phyloP scores from a whole-genome alignment of 2,888 invertebrate species.

The Athetis lepigone region DNA sequence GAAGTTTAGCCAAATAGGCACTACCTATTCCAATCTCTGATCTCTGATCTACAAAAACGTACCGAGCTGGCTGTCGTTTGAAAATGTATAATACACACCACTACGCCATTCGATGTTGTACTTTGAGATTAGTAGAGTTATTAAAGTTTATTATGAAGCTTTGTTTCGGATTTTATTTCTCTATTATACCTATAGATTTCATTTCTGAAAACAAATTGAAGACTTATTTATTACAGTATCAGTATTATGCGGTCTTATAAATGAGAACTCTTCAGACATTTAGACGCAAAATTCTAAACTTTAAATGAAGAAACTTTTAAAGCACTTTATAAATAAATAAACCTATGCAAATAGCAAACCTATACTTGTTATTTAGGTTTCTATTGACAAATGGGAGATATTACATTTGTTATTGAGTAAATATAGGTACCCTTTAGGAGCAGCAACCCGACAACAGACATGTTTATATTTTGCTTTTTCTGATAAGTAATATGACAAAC shows the following conservation, averaged over 20 bases:
- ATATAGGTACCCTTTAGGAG: too few species aligned
- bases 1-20: too few species aligned
- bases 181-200: too few species aligned
- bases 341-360: too few species aligned
- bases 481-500: too few species aligned
- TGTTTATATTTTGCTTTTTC: too few species aligned
- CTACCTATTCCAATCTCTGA: too few species aligned
- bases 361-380: too few species aligned
- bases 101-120: conserved; percentile 54
- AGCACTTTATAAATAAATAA: too few species aligned
- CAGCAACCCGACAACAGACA: too few species aligned
- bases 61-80: background rate
- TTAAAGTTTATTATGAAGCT: conserved; percentile 52
- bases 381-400: too few species aligned
- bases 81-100: conserved; percentile 10
- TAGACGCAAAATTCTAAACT: background rate
- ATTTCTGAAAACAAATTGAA: conserved; percentile 6
- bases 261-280: background rate
- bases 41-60: background rate
- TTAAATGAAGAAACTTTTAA: conserved; percentile 30
- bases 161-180: conserved; percentile 22
- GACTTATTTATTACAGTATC: background rate
- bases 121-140: conserved; percentile 67
- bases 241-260: conserved; percentile 10
- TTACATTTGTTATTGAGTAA: too few species aligned